Percentiles rank a stretch among this genome's conserved stretches.
Evolutionary conservation across 2,113 vertebrate genomes (phyloP).

Genomic region (Neolamprologus longior): DNA sequence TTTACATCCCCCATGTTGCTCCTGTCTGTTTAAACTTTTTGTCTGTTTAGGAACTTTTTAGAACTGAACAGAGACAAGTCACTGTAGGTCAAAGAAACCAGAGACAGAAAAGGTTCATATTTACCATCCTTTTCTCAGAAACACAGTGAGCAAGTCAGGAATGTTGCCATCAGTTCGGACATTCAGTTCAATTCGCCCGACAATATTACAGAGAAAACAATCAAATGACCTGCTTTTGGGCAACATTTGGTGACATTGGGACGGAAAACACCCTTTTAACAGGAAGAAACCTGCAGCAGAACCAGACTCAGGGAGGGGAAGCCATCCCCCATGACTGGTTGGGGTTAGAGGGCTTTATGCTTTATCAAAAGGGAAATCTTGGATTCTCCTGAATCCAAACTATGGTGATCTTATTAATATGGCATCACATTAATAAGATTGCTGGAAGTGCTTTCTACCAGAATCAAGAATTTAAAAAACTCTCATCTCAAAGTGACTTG

Average conservation of each 20-base stretch:
- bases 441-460: neutral
- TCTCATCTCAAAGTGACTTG: neutral
- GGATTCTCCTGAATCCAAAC: neutral
- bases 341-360: neutral
- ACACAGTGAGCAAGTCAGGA: neutral
- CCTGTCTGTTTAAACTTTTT: neutral
- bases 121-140: neutral
- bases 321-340: neutral
- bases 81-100: fast-evolving
- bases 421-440: neutral
- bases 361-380: neutral
- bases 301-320: neutral
- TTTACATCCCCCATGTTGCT: neutral
- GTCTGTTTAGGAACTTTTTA: neutral
- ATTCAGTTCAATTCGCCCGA: neutral
- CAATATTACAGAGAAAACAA: neutral
- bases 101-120: neutral
- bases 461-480: neutral
- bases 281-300: neutral
- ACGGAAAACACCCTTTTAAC: fast-evolving
- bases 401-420: neutral
- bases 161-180: neutral
- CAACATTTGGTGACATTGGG: neutral
- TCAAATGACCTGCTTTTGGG: neutral
- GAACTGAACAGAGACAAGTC: neutral